These are phyloP conservation scores for Actinia tenebrosa DNA, from an alignment of 64 coral and sea anemone genomes.

Conservation along the genomic window DNA sequence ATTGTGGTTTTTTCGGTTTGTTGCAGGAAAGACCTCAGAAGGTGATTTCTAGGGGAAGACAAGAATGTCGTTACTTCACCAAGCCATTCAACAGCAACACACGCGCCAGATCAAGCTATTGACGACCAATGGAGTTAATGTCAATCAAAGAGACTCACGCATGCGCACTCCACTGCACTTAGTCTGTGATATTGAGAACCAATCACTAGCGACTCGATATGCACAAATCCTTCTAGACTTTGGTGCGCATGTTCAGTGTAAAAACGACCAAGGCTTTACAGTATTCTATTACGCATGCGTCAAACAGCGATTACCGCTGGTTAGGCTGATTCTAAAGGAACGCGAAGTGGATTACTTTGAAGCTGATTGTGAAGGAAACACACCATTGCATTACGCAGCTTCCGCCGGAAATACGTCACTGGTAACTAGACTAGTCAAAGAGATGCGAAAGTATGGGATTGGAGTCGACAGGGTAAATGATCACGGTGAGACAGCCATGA, in stretches of 20 bases:
- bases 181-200: constrained; percentile 30
- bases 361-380: constrained; percentile 34
- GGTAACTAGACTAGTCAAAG: constrained; percentile 12
- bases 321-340: constrained; percentile 16
- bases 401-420: constrained; percentile 19
- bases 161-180: constrained; percentile 40
- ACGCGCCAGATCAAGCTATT: constrained; percentile 28
- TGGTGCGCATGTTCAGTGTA: constrained; percentile 8
- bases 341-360: constrained; percentile 42
- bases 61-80: constrained; percentile 9
- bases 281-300: constrained; percentile 32
- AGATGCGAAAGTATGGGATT: constrained; percentile 37
- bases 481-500: constrained; percentile 35
- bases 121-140: constrained; percentile 25
- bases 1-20: too few relatives aligned
- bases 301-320: constrained; percentile 26
- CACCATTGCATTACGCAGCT: constrained; percentile 32
- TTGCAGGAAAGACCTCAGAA: too few relatives aligned
- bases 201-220: constrained; percentile 15
- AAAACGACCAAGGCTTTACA: constrained; percentile 23
- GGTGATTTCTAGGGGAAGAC: too few relatives aligned
- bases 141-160: constrained; percentile 39
- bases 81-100: constrained; percentile 33
- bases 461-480: constrained; percentile 35
- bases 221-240: constrained; percentile 28